phyloP scores from a whole-genome alignment of 2,113 vertebrate genomes.

The Halichoerus grypus region DNA sequence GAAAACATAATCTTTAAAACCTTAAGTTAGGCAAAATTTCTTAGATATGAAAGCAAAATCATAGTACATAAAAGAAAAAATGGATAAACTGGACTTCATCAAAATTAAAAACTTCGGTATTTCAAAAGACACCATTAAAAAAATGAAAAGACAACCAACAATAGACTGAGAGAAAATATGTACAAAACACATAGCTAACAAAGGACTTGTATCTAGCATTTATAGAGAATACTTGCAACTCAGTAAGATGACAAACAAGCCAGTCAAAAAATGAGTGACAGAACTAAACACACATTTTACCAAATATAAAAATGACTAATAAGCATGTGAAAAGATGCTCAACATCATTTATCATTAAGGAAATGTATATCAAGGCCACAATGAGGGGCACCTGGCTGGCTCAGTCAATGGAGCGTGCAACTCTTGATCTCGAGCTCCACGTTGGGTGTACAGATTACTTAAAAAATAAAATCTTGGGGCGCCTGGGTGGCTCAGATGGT shows the following conservation, averaged over 20 bases:
- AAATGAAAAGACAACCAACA: background rate
- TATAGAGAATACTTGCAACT: background rate
- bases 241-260: background rate
- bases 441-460: background rate
- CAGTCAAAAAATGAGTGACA: background rate
- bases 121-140: conserved; percentile 21
- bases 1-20: conserved; percentile 21
- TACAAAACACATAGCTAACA: background rate
- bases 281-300: background rate
- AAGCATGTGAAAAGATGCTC: no score
- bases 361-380: background rate
- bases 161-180: background rate
- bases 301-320: no score
- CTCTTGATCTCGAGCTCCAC: no score
- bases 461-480: no score
- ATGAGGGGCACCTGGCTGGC: background rate
- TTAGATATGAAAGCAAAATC: background rate
- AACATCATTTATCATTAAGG: background rate
- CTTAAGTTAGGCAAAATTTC: background rate
- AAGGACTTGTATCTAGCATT: background rate
- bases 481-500: no score
- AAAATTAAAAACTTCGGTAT: background rate
- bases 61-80: background rate
- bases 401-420: no score
- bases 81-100: background rate